Conservation (phyloP, 2,113 vertebrate species). For the Pimephales promelas region DNA sequence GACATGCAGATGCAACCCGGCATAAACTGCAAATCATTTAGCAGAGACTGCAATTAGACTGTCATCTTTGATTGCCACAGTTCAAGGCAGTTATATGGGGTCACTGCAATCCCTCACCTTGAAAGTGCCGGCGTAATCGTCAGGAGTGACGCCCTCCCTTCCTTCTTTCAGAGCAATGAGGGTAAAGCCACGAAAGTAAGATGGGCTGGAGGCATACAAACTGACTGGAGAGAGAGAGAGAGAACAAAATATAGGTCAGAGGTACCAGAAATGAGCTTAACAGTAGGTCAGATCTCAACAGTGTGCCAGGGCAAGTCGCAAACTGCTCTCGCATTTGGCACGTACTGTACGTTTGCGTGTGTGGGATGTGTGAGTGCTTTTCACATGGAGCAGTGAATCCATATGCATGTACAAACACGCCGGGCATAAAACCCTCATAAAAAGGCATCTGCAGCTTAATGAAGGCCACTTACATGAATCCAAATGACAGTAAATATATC, state of each 20-base stretch:
- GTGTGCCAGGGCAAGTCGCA: conserved; percentile 52
- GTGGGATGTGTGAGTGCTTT: conserved; percentile 26
- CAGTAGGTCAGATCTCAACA: conserved; percentile 41
- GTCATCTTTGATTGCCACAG: conserved; percentile 7
- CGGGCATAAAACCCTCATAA: conserved; percentile 2
- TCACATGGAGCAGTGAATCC: conserved; percentile 28
- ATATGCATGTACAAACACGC: conserved; percentile 46
- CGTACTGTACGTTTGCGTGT: neutral
- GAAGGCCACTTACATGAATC: conserved; percentile 17
- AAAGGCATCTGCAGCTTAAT: conserved; percentile 34
- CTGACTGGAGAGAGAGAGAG: conserved; percentile 77
- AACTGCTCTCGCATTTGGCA: conserved; percentile 39
- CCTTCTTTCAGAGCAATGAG: conserved; percentile 92
- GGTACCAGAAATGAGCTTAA: conserved; percentile 42
- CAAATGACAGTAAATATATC: conserved; percentile 5
- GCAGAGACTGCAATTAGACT: conserved; percentile 19
- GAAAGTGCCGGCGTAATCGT: conserved; percentile 89
- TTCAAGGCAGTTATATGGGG: conserved; percentile 34
- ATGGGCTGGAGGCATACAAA: conserved; percentile 86
- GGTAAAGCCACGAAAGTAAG: conserved; percentile 94
- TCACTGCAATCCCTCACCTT: conserved; percentile 82
- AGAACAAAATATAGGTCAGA: conserved; percentile 63
- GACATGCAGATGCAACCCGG: neutral
- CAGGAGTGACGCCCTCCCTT: conserved; percentile 86
- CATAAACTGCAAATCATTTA: conserved; percentile 8